These are phyloP conservation scores for Elephantulus edwardii DNA, from an alignment of 2,113 vertebrate species.

Conservation along the genomic window DNA sequence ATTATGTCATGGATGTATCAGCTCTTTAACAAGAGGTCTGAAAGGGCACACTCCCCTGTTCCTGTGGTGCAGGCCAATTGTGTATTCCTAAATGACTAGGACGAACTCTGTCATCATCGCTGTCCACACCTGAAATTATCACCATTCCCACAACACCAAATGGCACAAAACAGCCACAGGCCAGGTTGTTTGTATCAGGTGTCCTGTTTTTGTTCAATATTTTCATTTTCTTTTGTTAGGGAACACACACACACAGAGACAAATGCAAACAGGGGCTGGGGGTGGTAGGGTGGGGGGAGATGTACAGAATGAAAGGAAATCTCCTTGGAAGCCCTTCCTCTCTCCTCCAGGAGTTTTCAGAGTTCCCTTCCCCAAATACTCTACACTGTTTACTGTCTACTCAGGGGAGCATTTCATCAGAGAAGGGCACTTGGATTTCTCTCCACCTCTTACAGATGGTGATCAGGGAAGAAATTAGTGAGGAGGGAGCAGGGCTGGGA, in stretches of 20 bases:
- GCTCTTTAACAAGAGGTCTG: not conserved
- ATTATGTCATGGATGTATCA: not conserved
- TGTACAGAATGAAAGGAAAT: not conserved
- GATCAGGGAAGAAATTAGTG: not conserved
- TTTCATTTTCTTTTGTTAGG: not conserved
- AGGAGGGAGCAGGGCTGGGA: not conserved
- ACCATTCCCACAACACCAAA: not conserved
- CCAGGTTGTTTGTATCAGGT: not conserved
- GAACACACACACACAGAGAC: not conserved
- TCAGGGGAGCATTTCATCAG: not conserved
- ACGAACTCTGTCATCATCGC: not conserved
- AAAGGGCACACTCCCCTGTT: accelerated
- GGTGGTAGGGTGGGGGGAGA: too few species aligned
- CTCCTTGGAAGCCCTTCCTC: not conserved
- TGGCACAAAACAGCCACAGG: not conserved
- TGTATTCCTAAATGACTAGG: not conserved
- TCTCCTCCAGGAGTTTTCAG: not conserved
- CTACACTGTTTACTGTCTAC: not conserved
- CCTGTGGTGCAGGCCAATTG: not conserved
- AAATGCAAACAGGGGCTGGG: not conserved
- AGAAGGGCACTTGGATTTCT: not conserved
- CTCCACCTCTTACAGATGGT: not conserved
- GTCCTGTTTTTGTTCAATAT: not conserved
- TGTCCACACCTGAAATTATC: not conserved
- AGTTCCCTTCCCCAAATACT: not conserved